phyloP scores from a whole-genome alignment of 2,797 vertebrate genomes.

The Pangasius djambal region DNA sequence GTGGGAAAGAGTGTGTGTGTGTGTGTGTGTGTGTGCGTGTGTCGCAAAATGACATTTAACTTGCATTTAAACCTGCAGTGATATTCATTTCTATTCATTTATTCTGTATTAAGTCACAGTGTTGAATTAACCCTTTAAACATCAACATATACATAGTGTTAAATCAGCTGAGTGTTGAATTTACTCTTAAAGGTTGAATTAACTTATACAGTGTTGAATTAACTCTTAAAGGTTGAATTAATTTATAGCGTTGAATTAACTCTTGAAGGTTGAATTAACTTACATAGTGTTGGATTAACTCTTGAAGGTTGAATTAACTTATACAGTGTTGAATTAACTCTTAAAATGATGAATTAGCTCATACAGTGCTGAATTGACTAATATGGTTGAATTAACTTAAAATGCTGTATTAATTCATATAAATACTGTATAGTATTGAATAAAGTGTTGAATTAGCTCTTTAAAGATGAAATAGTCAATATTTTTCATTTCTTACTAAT shows the following conservation, averaged over 20 bases:
- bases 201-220: no score
- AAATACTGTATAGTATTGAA: not conserved
- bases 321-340: not conserved
- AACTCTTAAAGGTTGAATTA: not conserved
- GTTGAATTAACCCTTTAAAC: not conserved
- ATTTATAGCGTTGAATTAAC: not conserved
- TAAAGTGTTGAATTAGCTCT: not conserved
- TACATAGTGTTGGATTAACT: no score
- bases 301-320: not conserved
- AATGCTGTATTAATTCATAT: not conserved
- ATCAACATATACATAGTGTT: not conserved
- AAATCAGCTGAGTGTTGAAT: not conserved
- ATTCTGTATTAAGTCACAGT: not conserved
- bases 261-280: not conserved
- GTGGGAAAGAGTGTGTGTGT: slow-evolving; percentile 28
- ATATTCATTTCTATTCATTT: not conserved
- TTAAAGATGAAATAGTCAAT: not conserved
- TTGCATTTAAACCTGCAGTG: not conserved
- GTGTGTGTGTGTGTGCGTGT: slow-evolving; percentile 19
- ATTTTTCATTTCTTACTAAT: not conserved
- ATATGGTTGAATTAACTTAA: not conserved
- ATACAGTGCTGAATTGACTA: not conserved
- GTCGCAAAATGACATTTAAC: slow-evolving; percentile 1
- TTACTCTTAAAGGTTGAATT: not conserved
- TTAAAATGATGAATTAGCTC: not conserved